Conservation (phyloP, 2,797 vertebrate genomes). For the Enteromius anoplus region DNA sequence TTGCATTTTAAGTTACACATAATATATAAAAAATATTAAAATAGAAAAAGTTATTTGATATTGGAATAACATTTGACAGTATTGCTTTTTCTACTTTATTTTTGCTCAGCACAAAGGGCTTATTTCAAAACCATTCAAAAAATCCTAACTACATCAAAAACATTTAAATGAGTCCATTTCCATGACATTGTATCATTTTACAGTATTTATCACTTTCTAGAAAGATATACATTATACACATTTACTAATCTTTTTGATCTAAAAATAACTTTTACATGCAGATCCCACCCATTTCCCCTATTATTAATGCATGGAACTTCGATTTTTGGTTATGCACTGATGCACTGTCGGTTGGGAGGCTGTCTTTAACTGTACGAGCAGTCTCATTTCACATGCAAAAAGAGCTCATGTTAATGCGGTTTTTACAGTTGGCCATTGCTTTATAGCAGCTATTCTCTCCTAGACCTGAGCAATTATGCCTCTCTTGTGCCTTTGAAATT, state of each 20-base stretch:
- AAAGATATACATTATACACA: background rate
- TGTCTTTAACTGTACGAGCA: background rate
- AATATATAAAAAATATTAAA: background rate
- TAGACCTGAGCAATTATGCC: conserved; percentile 45
- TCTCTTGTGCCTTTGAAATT: conserved; percentile 58
- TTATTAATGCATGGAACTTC: background rate
- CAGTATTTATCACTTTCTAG: background rate
- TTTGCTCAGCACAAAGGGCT: background rate
- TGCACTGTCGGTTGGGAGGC: background rate
- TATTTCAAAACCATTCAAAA: background rate
- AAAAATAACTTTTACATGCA: background rate
- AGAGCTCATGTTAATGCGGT: background rate
- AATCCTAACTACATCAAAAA: background rate
- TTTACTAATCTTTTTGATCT: background rate
- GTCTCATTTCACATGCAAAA: conserved; percentile 13
- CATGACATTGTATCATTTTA: background rate
- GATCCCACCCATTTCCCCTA: background rate
- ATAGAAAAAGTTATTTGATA: background rate
- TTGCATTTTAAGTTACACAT: background rate
- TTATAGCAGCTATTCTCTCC: background rate
- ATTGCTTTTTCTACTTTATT: background rate
- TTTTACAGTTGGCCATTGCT: conserved; percentile 26
- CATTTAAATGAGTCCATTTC: background rate
- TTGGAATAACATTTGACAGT: background rate
- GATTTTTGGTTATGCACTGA: background rate